Conservation (phyloP, 2,888 invertebrate genomes). For the Adelphocoris suturalis region DNA sequence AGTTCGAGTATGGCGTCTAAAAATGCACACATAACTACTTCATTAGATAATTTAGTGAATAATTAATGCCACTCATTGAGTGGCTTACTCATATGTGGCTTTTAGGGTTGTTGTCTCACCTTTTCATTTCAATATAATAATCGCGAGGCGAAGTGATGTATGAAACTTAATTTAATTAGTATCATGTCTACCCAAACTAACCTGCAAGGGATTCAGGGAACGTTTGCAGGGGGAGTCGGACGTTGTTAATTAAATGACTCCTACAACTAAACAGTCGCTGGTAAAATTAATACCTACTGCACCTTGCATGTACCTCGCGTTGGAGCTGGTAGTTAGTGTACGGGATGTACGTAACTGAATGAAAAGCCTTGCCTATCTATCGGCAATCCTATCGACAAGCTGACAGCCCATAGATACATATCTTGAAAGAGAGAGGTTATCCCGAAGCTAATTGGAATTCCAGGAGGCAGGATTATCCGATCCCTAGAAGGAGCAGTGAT, state of each 20-base stretch:
- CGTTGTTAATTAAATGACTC: neutral
- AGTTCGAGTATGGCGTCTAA: too few species aligned
- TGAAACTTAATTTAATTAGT: too few species aligned
- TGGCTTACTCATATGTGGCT: too few species aligned
- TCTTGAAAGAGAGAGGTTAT: neutral
- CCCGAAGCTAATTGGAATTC: conserved; percentile 1
- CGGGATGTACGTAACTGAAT: neutral
- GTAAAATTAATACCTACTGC: neutral
- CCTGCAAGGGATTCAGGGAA: too few species aligned
- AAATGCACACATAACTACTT: too few species aligned
- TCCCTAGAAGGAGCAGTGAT: neutral
- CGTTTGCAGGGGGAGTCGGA: neutral
- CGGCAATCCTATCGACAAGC: conserved; percentile 10
- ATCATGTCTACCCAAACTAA: too few species aligned
- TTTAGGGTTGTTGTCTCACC: too few species aligned
- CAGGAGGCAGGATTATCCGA: neutral
- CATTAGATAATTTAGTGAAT: too few species aligned
- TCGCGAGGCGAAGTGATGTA: too few species aligned
- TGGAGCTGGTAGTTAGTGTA: neutral
- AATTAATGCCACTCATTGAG: too few species aligned
- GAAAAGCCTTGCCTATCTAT: neutral
- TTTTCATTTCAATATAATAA: too few species aligned
- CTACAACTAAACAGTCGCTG: neutral
- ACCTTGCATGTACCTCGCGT: neutral
- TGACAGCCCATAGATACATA: conserved; percentile 2